Conservation (phyloP, 2,888 invertebrate genomes). For the Drosophila greeni region DNA sequence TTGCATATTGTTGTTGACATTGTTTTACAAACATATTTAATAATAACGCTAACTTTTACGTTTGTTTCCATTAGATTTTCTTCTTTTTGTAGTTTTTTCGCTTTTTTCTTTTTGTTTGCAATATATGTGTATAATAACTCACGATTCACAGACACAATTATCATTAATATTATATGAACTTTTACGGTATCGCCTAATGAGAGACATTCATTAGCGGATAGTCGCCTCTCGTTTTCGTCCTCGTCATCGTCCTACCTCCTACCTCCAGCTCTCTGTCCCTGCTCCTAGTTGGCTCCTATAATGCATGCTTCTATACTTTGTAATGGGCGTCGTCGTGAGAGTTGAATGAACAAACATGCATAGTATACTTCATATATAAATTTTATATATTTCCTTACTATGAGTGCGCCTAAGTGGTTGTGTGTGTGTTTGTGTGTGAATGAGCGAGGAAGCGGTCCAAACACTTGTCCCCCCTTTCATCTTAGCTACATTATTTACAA, state of each 20-base stretch:
- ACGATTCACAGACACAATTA: conserved; percentile 70
- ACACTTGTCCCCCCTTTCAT: not conserved
- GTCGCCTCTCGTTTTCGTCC: conserved; percentile 1
- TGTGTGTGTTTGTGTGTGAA: conserved; percentile 7
- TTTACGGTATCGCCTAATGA: conserved; percentile 35
- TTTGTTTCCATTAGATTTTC: conserved; percentile 27
- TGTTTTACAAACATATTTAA: conserved; percentile 62
- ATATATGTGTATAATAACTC: conserved; percentile 56
- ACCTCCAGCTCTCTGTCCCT: conserved; percentile 15
- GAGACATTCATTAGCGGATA: conserved; percentile 38
- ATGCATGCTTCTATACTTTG: conserved; percentile 50
- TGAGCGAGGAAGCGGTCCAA: conserved; percentile 45
- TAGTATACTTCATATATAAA: conserved; percentile 46
- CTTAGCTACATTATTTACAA: conserved; percentile 60
- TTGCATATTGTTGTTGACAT: conserved; percentile 37
- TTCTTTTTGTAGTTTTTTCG: conserved; percentile 20
- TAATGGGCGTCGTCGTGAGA: conserved; percentile 53
- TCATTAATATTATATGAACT: conserved; percentile 48
- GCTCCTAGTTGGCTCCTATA: conserved; percentile 54
- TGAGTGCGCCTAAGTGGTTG: conserved; percentile 38
- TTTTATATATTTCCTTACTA: conserved; percentile 43
- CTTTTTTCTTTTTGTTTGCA: conserved; percentile 24
- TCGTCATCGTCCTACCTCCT: conserved; percentile 1
- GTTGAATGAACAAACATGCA: conserved; percentile 57
- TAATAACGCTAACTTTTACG: conserved; percentile 56